These are phyloP conservation scores for Drosophila kambysellisi DNA, from an alignment of 2,888 invertebrate species.

Conservation along the genomic window DNA sequence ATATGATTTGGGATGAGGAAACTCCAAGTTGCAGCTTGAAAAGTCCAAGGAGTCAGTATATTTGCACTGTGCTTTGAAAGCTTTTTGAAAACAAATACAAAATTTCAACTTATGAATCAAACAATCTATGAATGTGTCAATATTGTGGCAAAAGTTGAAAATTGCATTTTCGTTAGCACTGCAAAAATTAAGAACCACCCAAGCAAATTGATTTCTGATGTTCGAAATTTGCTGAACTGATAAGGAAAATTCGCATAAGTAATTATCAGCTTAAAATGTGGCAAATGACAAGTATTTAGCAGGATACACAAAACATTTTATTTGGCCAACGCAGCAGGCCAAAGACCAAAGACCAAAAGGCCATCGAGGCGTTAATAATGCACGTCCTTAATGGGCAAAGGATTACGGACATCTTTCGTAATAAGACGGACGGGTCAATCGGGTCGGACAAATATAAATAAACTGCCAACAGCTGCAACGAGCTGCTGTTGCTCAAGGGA, in stretches of 20 bases:
- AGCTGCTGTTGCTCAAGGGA: constrained; percentile 11
- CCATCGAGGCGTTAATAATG: constrained; percentile 63
- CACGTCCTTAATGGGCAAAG: constrained; percentile 64
- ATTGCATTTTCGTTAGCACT: constrained; percentile 42
- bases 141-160: constrained; percentile 35
- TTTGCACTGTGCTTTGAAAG: constrained; percentile 60
- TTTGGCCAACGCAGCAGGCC: constrained; percentile 8
- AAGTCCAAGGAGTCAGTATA: constrained; percentile 46
- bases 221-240: constrained; percentile 25
- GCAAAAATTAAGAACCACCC: constrained; percentile 18
- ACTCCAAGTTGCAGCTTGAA: constrained; percentile 26
- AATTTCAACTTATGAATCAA: constrained; percentile 26
- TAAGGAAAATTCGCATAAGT: constrained; percentile 47
- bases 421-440: constrained; percentile 50
- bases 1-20: constrained; percentile 29
- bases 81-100: constrained; percentile 28
- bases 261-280: constrained; percentile 44
- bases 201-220: constrained; percentile 52
- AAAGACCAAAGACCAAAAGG: neutral
- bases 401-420: constrained; percentile 54
- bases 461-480: constrained; percentile 55
- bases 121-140: constrained; percentile 56
- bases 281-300: constrained; percentile 56
- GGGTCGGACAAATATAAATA: constrained; percentile 54
- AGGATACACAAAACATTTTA: constrained; percentile 19